Evolutionary conservation across 2,113 vertebrate species (phyloP).

Genomic region (Phrynocephalus versicolor): DNA sequence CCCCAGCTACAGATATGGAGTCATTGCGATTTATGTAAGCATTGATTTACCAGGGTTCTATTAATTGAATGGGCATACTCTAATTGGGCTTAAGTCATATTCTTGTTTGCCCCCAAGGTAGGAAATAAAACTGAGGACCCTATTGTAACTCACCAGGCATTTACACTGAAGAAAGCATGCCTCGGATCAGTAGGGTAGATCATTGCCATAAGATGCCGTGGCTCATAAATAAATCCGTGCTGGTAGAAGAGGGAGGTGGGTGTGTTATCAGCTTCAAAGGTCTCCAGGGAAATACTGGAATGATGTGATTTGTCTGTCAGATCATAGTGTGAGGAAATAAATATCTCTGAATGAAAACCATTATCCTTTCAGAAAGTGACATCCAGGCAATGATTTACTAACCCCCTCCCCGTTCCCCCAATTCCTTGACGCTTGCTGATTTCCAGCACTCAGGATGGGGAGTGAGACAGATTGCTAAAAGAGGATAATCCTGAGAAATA

Average conservation of each 20-base stretch:
- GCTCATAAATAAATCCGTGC: conserved; percentile 52
- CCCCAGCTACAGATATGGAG: too few species aligned
- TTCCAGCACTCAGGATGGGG: conserved; percentile 5
- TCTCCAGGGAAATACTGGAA: conserved; percentile 25
- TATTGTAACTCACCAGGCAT: neutral
- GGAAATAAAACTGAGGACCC: neutral
- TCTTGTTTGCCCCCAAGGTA: neutral
- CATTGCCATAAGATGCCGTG: neutral
- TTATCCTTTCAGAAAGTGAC: conserved; percentile 65
- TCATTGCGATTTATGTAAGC: too few species aligned
- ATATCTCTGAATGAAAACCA: conserved; percentile 56
- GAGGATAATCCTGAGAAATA: conserved; percentile 46
- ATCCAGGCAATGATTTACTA: conserved; percentile 59
- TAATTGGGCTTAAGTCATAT: neutral
- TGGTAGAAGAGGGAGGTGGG: neutral
- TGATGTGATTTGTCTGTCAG: conserved; percentile 58
- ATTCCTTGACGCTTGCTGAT: neutral
- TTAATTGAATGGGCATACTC: neutral
- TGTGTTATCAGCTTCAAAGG: conserved; percentile 48
- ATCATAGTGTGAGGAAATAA: conserved; percentile 60
- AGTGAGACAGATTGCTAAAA: neutral
- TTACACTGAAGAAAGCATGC: neutral
- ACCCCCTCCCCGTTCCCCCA: neutral
- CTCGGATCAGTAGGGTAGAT: neutral
- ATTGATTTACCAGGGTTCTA: neutral